phyloP scores from a whole-genome alignment of 2,888 invertebrate species.

The Helobdella robusta region DNA sequence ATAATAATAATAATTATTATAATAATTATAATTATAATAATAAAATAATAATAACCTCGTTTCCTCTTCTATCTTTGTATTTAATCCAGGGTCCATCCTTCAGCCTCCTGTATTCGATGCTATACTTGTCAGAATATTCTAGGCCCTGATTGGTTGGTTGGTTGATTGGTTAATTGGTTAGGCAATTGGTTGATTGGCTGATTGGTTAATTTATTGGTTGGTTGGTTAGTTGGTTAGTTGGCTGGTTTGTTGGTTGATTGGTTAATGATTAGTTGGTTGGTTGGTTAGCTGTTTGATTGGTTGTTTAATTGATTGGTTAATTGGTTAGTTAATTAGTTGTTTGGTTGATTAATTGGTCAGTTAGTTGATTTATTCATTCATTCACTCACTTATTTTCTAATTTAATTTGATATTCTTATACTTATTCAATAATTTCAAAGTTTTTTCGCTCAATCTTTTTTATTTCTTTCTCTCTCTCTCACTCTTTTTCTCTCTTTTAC shows the following conservation, averaged over 20 bases:
- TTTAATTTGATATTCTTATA: too few species aligned
- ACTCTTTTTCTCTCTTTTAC: not conserved
- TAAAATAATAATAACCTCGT: conserved; percentile 22
- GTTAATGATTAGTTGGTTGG: not conserved
- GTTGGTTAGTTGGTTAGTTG: not conserved
- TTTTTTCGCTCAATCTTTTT: not conserved
- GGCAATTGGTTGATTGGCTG: too few species aligned
- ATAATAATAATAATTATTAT: too few species aligned
- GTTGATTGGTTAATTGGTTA: too few species aligned
- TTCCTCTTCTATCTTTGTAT: conserved; percentile 32
- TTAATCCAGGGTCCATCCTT: conserved; percentile 32
- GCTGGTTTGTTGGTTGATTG: not conserved
- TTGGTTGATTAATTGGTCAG: too few species aligned
- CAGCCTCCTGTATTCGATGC: conserved; percentile 50
- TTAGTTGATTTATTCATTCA: too few species aligned
- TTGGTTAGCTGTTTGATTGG: too few species aligned
- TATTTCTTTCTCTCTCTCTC: not conserved
- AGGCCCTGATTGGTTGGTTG: conserved; percentile 61
- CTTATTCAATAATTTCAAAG: too few species aligned
- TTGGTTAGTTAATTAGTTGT: too few species aligned
- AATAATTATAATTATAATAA: too few species aligned
- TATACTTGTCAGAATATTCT: conserved; percentile 73
- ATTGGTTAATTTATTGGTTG: not conserved
- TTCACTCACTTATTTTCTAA: too few species aligned
- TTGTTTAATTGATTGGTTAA: too few species aligned